phyloP scores from a whole-genome alignment of 30 jellyfish, hydroid and myxozoan species.

The Rhopilema esculentum region DNA sequence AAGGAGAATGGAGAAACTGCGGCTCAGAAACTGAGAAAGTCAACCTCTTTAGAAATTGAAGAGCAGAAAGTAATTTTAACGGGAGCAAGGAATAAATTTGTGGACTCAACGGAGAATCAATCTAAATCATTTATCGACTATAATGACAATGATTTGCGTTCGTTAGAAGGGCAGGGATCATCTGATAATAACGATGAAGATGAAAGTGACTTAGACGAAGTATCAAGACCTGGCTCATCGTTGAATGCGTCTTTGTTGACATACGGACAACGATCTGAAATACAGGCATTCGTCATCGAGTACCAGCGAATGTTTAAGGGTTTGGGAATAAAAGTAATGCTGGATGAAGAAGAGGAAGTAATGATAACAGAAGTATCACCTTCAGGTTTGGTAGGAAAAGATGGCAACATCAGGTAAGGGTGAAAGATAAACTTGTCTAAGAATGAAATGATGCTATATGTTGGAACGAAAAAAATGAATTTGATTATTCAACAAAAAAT shows the following conservation, averaged over 20 bases:
- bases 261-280: conserved; percentile 73
- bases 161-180: not conserved
- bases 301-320: conserved; percentile 77
- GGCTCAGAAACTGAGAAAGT: conserved; percentile 16
- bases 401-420: conserved; percentile 83
- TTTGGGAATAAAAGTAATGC: conserved; percentile 92
- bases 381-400: conserved; percentile 83
- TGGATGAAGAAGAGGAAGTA: conserved; percentile 92
- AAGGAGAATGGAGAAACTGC: conserved; percentile 44
- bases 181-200: conserved; percentile 42
- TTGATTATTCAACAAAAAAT: too few relatives aligned
- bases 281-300: conserved; percentile 89
- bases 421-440: not conserved
- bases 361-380: conserved; percentile 76
- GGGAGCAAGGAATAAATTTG: not conserved
- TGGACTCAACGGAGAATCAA: not conserved
- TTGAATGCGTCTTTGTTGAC: conserved; percentile 54
- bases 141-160: conserved; percentile 17
- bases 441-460: not conserved
- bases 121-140: not conserved
- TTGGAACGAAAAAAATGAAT: not conserved
- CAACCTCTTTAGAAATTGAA: conserved; percentile 37
- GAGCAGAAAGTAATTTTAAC: conserved; percentile 24
- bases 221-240: conserved; percentile 2
- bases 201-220: conserved; percentile 30